Evolutionary conservation across 2,113 vertebrate species (phyloP).

Genomic region (Tympanuchus pallidicinctus): DNA sequence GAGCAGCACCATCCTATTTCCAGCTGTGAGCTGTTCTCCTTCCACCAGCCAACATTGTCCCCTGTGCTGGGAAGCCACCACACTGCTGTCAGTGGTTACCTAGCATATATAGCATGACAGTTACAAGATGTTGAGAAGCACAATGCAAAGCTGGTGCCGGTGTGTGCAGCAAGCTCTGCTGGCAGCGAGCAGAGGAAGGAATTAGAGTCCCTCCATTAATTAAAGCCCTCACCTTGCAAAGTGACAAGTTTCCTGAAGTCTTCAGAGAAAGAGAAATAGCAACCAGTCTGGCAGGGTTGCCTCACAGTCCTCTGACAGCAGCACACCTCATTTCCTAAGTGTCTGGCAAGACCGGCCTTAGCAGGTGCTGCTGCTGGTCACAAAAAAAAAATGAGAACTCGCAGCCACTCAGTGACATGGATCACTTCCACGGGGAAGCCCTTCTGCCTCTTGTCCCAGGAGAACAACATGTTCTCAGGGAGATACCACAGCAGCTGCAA

Average conservation of each 20-base stretch:
- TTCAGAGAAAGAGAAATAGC: not conserved
- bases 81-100: accelerated
- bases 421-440: not conserved
- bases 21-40: not conserved
- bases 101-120: not conserved
- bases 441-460: not conserved
- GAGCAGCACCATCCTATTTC: not conserved
- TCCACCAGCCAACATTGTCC: not conserved
- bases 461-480: not conserved
- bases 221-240: not conserved
- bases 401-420: not conserved
- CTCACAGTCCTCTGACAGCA: not conserved
- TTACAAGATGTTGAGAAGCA: not conserved
- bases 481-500: not conserved
- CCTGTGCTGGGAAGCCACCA: not conserved
- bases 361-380: not conserved
- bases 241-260: not conserved
- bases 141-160: not conserved
- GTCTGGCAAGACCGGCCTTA: not conserved
- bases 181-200: not conserved
- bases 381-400: not conserved
- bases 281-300: slow-evolving; percentile 6
- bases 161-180: not conserved
- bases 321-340: not conserved
- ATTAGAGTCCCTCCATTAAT: slow-evolving; percentile 37